Percentiles rank a stretch among this genome's conserved stretches.
Conservation (phyloP, 1,140 invertebrate species). For the Homalodisca vitripennis region DNA sequence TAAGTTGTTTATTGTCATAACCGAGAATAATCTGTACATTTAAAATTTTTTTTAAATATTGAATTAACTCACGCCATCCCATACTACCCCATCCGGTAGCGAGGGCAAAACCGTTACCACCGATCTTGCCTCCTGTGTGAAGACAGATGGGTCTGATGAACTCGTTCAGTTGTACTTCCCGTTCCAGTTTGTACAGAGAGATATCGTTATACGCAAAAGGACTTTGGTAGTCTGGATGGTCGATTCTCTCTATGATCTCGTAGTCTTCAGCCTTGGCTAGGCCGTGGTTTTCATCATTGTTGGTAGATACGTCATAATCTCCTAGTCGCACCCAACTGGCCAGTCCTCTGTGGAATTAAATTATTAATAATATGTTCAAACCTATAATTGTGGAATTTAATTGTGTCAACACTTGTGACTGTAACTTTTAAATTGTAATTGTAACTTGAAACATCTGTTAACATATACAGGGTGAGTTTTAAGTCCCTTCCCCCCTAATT, state of each 20-base stretch:
- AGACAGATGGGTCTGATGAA: constrained; percentile 52
- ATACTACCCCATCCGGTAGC: constrained; percentile 55
- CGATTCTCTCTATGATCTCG: constrained; percentile 40
- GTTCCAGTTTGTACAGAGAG: constrained; percentile 52
- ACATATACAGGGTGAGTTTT: too few relatives aligned
- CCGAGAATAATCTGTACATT: too few relatives aligned
- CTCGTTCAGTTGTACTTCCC: constrained; percentile 44
- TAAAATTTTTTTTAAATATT: too few relatives aligned
- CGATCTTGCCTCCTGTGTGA: constrained; percentile 40
- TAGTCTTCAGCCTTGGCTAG: constrained; percentile 5
- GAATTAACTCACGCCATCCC: constrained; percentile 45
- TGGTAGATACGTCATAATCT: background rate
- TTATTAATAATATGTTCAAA: too few relatives aligned
- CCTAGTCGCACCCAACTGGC: constrained; percentile 29
- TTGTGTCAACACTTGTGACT: too few relatives aligned
- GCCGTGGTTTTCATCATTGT: constrained; percentile 4
- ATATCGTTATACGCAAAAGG: constrained; percentile 57
- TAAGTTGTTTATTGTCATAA: too few relatives aligned
- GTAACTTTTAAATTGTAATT: too few relatives aligned
- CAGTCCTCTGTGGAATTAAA: too few relatives aligned
- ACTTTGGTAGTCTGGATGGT: constrained; percentile 50
- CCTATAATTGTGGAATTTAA: too few relatives aligned
- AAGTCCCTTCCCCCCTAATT: too few relatives aligned
- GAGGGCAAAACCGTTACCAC: constrained; percentile 34
- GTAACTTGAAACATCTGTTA: too few relatives aligned